A percentile compares a stretch with the other conserved stretches of the same genome.
Evolutionary conservation across 2,113 vertebrate genomes (phyloP).

Genomic region (Gila orcuttii): DNA sequence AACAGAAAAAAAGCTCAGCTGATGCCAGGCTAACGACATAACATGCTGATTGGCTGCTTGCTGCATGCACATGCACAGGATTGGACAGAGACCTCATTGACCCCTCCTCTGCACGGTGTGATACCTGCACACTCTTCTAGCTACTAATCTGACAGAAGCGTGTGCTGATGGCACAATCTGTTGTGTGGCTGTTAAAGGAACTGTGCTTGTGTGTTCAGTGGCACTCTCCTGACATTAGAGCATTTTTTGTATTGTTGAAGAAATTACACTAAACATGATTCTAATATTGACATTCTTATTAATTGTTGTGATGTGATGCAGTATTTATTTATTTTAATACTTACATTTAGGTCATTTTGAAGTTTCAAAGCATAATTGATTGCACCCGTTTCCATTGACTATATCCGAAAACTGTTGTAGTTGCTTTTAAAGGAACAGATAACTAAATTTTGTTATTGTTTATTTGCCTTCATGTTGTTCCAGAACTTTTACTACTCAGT

Average conservation of each 20-base stretch:
- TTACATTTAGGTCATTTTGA: background rate
- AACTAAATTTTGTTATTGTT: background rate
- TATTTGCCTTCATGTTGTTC: background rate
- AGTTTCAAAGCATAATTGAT: background rate
- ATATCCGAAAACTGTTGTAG: background rate
- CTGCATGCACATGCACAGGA: slow-evolving; percentile 94
- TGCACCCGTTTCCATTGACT: background rate
- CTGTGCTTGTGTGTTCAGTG: slow-evolving; percentile 17
- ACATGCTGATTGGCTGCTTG: slow-evolving; percentile 91
- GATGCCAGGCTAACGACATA: slow-evolving; percentile 87
- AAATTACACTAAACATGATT: background rate
- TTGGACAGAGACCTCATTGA: slow-evolving; percentile 85
- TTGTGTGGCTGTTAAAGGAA: background rate
- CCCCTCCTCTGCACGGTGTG: slow-evolving; percentile 76
- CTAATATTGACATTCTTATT: background rate
- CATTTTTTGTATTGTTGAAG: background rate
- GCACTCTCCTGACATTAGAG: background rate
- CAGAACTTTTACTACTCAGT: background rate
- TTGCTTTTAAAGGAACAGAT: slow-evolving; percentile 3
- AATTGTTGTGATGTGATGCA: background rate
- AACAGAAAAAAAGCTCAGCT: slow-evolving; percentile 82
- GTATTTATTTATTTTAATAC: slow-evolving; percentile 3
- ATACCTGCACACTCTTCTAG: slow-evolving; percentile 83
- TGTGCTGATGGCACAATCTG: slow-evolving; percentile 58
- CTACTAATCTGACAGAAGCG: slow-evolving; percentile 77